phyloP scores from a whole-genome alignment of 30 jellyfish, hydroid and myxozoan species.

The Rhopilema esculentum region DNA sequence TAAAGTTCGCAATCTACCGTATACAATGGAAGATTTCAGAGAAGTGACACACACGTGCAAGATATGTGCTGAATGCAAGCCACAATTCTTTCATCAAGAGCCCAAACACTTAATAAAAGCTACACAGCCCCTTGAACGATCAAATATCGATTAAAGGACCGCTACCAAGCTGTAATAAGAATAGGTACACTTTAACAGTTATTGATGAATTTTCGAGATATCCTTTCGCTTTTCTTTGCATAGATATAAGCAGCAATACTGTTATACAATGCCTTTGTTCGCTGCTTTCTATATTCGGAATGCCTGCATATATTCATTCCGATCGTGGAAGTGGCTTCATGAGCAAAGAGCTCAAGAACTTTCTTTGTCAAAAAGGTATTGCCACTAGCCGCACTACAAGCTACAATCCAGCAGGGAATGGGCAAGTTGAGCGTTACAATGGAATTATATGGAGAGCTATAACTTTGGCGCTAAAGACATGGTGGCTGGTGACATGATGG shows the following conservation, averaged over 20 bases:
- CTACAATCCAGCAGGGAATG: conserved; percentile 70
- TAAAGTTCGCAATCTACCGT: conserved; percentile 35
- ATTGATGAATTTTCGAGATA: conserved; percentile 42
- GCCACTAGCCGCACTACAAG: conserved; percentile 63
- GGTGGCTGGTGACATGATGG: conserved; percentile 40
- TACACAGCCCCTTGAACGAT: conserved; percentile 55
- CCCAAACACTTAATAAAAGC: conserved; percentile 34
- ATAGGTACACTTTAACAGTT: conserved; percentile 31
- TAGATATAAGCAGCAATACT: conserved; percentile 20
- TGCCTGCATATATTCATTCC: conserved; percentile 68
- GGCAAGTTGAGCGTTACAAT: conserved; percentile 74
- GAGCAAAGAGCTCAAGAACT: conserved; percentile 24
- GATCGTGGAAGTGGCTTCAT: conserved; percentile 49
- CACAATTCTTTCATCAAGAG: conserved; percentile 40
- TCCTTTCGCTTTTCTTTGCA: conserved; percentile 58
- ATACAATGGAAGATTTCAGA: conserved; percentile 17
- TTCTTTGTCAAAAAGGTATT: background rate
- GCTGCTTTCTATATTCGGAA: conserved; percentile 58
- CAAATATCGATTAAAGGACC: conserved; percentile 67
- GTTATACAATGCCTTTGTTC: conserved; percentile 34
- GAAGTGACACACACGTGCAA: conserved; percentile 20
- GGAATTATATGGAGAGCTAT: conserved; percentile 75
- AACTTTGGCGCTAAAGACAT: conserved; percentile 33
- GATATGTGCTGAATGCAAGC: conserved; percentile 62
- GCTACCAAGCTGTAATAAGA: conserved; percentile 7